Evolutionary conservation across 2,888 invertebrate species (phyloP).

Genomic region (Ommatoiulus sabulosus): DNA sequence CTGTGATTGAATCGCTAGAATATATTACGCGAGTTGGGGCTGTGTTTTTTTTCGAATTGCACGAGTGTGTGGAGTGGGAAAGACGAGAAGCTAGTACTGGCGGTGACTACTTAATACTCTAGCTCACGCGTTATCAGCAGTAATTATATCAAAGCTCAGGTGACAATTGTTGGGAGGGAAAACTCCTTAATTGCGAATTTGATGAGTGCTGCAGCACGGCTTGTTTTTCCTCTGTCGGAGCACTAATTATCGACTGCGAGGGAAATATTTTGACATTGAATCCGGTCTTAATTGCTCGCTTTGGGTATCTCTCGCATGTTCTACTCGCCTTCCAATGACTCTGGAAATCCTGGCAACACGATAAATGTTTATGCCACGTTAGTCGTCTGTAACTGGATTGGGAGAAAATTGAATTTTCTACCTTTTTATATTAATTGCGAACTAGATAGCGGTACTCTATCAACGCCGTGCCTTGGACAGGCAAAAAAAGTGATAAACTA

Average conservation of each 20-base stretch:
- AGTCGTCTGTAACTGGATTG: not conserved
- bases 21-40: not conserved
- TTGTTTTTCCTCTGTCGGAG: conserved; percentile 30
- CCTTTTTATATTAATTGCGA: not conserved
- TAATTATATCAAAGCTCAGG: conserved; percentile 45
- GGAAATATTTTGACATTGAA: conserved; percentile 37
- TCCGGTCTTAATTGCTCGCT: conserved; percentile 16
- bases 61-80: not conserved
- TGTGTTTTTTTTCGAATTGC: not conserved
- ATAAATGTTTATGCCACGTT: not conserved
- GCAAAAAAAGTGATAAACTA: not conserved
- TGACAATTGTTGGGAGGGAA: conserved; percentile 47
- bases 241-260: conserved; percentile 7
- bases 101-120: conserved; percentile 38
- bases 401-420: not conserved
- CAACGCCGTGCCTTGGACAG: not conserved
- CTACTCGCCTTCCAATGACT: not conserved
- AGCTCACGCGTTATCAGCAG: not conserved
- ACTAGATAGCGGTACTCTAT: not conserved
- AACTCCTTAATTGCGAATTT: conserved; percentile 41
- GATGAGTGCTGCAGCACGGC: conserved; percentile 41
- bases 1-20: conserved; percentile 23
- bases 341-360: not conserved
- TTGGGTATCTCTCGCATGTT: not conserved
- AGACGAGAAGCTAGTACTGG: conserved; percentile 26